A percentile compares a stretch with the other conserved stretches of the same genome.
These are phyloP conservation scores for Rafetus swinhoei DNA, from an alignment of 2,113 vertebrate species.

Conservation along the genomic window DNA sequence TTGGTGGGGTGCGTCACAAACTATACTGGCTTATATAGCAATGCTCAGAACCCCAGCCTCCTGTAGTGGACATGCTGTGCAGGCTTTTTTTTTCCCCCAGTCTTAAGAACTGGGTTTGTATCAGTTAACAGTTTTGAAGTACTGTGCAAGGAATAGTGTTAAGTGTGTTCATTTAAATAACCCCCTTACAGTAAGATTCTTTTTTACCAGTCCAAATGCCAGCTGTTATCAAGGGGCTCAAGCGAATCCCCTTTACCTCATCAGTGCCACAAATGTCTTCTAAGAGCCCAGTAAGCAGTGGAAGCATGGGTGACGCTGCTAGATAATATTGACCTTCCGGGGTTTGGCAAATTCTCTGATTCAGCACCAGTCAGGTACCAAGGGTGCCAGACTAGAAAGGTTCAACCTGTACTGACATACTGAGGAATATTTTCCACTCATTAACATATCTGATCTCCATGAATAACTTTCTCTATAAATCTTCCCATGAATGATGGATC, in stretches of 20 bases:
- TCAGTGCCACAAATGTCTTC: background rate
- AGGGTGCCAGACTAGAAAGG: too few relatives aligned
- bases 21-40: background rate
- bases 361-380: too few relatives aligned
- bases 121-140: background rate
- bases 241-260: background rate
- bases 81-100: too few relatives aligned
- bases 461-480: too few relatives aligned
- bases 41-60: background rate
- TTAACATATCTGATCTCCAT: too few relatives aligned
- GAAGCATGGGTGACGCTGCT: too few relatives aligned
- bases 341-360: too few relatives aligned
- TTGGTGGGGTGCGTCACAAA: background rate
- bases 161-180: background rate
- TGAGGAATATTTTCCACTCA: too few relatives aligned
- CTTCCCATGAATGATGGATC: too few relatives aligned
- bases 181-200: accelerated
- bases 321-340: too few relatives aligned
- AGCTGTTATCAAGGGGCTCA: background rate
- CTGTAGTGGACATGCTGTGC: background rate
- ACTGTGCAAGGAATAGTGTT: background rate
- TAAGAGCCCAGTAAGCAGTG: too few relatives aligned
- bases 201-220: background rate
- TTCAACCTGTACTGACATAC: too few relatives aligned
- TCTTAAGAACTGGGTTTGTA: background rate